Conservation (phyloP, 2,797 vertebrate species). For the Aplochiton taeniatus region DNA sequence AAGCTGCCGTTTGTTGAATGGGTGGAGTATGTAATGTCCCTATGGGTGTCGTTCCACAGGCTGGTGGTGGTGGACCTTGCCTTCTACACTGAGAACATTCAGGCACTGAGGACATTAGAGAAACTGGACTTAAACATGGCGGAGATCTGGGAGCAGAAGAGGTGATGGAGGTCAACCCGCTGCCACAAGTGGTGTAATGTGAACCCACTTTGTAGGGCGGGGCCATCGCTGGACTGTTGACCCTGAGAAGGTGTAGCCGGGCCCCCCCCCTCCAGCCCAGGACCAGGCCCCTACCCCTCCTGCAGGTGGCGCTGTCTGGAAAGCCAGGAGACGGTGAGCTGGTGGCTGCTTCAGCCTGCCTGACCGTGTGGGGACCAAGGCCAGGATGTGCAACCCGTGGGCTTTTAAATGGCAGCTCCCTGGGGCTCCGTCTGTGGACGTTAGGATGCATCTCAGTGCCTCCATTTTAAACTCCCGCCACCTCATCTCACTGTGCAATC, state of each 20-base stretch:
- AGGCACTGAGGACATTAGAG: constrained; percentile 90
- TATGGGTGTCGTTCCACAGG: constrained; percentile 62
- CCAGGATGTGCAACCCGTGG: not conserved
- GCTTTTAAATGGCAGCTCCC: not conserved
- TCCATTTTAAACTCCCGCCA: constrained; percentile 68
- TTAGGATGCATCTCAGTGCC: constrained; percentile 65
- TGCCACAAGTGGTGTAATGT: not conserved
- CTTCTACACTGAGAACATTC: constrained; percentile 96
- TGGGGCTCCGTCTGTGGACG: constrained; percentile 41
- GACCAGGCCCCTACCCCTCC: constrained; percentile 33
- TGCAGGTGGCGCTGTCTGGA: constrained; percentile 31
- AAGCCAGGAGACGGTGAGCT: not conserved
- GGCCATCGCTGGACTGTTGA: no score
- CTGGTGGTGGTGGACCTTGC: constrained; percentile 94
- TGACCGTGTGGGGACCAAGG: not conserved
- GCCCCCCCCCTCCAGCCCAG: not conserved
- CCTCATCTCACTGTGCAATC: constrained; percentile 78
- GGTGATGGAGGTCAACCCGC: constrained; percentile 80
- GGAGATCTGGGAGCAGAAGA: constrained; percentile 99
- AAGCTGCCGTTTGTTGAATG: no score
- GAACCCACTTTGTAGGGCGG: not conserved
- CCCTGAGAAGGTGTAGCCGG: no score
- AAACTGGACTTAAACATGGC: constrained; percentile 90
- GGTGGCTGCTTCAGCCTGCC: not conserved
- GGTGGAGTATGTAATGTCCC: no score